These are phyloP conservation scores for Dromius quadrimaculatus DNA, from an alignment of 2,888 invertebrate species.

Conservation along the genomic window DNA sequence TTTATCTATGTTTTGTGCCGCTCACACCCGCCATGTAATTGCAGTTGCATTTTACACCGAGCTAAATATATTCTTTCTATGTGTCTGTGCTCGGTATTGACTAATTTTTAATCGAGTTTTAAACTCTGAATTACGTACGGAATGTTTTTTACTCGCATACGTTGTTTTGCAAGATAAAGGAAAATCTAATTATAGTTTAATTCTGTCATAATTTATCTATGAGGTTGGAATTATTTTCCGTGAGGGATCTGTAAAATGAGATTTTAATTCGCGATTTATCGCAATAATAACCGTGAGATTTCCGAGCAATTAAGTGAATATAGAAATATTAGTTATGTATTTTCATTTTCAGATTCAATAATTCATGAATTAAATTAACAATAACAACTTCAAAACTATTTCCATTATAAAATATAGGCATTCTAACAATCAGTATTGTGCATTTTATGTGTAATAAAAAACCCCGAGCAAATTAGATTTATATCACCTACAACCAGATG, in stretches of 20 bases:
- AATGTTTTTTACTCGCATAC: neutral
- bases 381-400: too few species aligned
- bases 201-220: conserved; percentile 24
- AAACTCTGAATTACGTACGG: conserved; percentile 23
- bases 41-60: conserved; percentile 19
- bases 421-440: conserved; percentile 10
- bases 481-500: neutral
- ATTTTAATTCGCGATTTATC: neutral
- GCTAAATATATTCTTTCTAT: conserved; percentile 30
- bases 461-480: neutral
- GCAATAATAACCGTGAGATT: neutral
- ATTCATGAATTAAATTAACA: conserved; percentile 2
- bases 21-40: conserved; percentile 29
- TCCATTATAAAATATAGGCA: too few species aligned
- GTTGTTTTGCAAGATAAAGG: conserved; percentile 5
- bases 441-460: conserved; percentile 17
- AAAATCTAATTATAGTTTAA: conserved; percentile 40
- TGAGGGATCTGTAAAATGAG: neutral
- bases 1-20: conserved; percentile 37
- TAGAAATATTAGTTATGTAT: neutral
- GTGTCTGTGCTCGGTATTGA: conserved; percentile 10
- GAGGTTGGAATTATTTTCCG: conserved; percentile 5
- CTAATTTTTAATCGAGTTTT: conserved; percentile 43
- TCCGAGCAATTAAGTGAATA: too few species aligned
- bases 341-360: neutral